Evolutionary conservation across 2,888 invertebrate species (phyloP).

Genomic region (Rhagonycha fulva): DNA sequence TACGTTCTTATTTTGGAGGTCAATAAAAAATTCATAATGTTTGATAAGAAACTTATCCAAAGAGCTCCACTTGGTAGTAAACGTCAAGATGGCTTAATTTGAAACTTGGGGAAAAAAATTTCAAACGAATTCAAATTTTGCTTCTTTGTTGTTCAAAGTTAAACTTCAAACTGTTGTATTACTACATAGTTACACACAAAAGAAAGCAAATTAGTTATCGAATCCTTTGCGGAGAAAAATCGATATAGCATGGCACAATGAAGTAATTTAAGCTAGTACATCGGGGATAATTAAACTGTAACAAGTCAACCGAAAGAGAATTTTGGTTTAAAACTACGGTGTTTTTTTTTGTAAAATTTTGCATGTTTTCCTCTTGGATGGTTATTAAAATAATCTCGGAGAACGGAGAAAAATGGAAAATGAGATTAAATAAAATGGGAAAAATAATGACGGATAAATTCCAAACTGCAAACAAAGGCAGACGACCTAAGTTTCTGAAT

Average conservation of each 20-base stretch:
- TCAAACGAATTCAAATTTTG: neutral
- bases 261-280: neutral
- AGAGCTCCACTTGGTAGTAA: neutral
- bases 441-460: neutral
- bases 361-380: neutral
- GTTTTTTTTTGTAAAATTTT: neutral
- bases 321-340: neutral
- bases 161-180: neutral
- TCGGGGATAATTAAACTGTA: neutral
- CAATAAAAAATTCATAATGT: neutral
- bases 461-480: neutral
- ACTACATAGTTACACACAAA: neutral
- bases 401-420: neutral
- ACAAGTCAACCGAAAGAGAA: neutral
- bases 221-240: neutral
- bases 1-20: neutral
- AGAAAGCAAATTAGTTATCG: neutral
- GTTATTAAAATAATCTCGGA: neutral
- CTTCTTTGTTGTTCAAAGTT: neutral
- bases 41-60: neutral
- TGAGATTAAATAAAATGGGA: neutral
- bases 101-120: neutral
- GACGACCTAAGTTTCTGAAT: neutral
- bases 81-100: neutral
- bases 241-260: neutral